A percentile compares a stretch with the other conserved stretches of the same genome.
phyloP scores from a whole-genome alignment of 2,113 vertebrate species.

The Triplophysa dalaica region DNA sequence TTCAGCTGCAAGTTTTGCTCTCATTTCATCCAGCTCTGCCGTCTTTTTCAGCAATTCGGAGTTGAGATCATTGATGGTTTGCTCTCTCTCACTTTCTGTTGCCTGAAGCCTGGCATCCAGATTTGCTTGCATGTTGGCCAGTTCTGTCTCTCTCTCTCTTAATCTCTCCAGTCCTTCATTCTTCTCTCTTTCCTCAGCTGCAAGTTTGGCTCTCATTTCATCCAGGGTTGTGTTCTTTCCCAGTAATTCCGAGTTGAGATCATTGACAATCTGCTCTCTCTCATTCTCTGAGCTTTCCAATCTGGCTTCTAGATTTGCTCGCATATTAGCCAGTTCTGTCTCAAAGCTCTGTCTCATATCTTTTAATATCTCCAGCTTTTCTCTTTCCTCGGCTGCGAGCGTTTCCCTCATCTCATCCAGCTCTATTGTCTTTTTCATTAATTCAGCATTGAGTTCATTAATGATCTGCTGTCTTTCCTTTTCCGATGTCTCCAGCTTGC shows the following conservation, averaged over 20 bases:
- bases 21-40: constrained; percentile 61
- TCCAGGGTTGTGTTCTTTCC: constrained; percentile 61
- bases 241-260: constrained; percentile 41
- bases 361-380: constrained; percentile 48
- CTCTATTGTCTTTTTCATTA: constrained; percentile 54
- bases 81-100: constrained; percentile 54
- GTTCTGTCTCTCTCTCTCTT: constrained; percentile 63
- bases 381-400: constrained; percentile 63
- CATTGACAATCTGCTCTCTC: constrained; percentile 34
- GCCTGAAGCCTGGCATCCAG: constrained; percentile 67
- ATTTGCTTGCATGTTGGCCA: constrained; percentile 50
- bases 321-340: constrained; percentile 66
- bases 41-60: constrained; percentile 8
- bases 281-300: too few relatives aligned
- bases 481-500: too few relatives aligned
- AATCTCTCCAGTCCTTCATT: constrained; percentile 59
- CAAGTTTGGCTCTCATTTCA: constrained; percentile 55
- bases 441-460: constrained; percentile 40
- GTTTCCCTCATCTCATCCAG: constrained; percentile 53
- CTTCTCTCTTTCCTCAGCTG: constrained; percentile 63
- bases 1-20: constrained; percentile 63
- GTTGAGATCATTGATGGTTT: constrained; percentile 62
- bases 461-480: constrained; percentile 47
- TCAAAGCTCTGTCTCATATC: constrained; percentile 60
- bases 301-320: constrained; percentile 36